Evolutionary conservation across 1,140 invertebrate genomes (phyloP), one percentile per base, ranked within the genome.

Genomic region (Anoplolepis gracilipes): DNA sequence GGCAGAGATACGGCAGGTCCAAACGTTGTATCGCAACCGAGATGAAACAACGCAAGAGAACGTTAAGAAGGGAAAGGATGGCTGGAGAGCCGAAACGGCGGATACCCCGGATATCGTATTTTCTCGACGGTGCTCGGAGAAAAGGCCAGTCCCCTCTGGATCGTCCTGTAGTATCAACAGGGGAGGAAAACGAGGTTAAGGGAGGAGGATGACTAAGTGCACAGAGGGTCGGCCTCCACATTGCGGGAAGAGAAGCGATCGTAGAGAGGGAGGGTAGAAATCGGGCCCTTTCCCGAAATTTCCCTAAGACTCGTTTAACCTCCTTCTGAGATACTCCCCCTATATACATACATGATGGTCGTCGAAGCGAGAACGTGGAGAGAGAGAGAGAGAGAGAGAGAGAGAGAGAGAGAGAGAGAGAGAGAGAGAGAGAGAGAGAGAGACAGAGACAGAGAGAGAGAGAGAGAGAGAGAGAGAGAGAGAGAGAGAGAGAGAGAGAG

Each of bases 221-320:
- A 73, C 22, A 57, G 65, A 85, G 78, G 85, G 73, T 85, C 61
- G 75, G 77, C 64, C 86, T 65, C 69, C 78, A 19, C 25, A 25
- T 42, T 53, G 53, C 53, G 85, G 61, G n/a, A 28, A n/a, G 49
- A 39, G 59, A n/a, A 42, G 36, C 53, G 64, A 70, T 19, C 33
- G 65, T 49, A 53, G 85, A 46, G 42, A 46, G 13, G 69, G 42
- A 46, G 13, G 69, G 55, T 62, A 67, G 67, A 67, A 72, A 85
- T 62, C 55, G 87, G 30, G 59, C 67, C 86, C 67, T 59, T 78
- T 77, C 84, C 77, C 84, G 78, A 89, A 89, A 89, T 89, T 89
- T 89, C 84, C 87, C 88, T 88, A 89, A 89, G 85, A 89, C 88
- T 88, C 65, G 78, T 89, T 89, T 88, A 89, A 89, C 87, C 87